Evolutionary conservation across 1,140 invertebrate species (phyloP).

Genomic region (Aphelenchoides besseyi): DNA sequence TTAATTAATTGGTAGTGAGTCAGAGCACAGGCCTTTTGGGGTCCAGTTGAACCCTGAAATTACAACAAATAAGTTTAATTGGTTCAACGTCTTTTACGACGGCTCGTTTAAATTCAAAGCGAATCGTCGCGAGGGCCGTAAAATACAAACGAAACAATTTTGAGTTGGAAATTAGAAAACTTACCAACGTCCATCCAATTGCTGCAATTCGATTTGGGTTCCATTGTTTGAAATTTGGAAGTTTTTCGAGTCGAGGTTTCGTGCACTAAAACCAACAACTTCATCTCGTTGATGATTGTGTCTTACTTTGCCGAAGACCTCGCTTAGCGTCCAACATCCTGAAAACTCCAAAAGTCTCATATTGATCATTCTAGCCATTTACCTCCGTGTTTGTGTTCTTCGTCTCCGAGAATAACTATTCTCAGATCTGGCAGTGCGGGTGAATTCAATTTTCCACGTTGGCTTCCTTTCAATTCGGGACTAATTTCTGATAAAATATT

Average conservation of each 20-base stretch:
- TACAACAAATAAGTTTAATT: constrained; percentile 3
- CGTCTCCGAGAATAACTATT: constrained; percentile 58
- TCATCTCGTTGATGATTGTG: too few species aligned
- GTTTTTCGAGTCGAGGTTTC: constrained; percentile 51
- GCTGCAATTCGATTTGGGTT: constrained; percentile 56
- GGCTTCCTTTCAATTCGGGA: constrained; percentile 41
- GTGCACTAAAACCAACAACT: too few species aligned
- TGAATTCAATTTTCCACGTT: constrained; percentile 38
- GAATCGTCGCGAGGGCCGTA: background rate
- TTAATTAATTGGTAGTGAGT: constrained; percentile 60
- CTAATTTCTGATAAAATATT: constrained; percentile 48
- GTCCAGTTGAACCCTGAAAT: constrained; percentile 53
- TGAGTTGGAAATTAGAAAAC: background rate
- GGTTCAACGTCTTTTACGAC: too few species aligned
- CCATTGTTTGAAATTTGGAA: constrained; percentile 58
- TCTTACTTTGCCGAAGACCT: constrained; percentile 55
- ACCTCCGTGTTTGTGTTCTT: constrained; percentile 54
- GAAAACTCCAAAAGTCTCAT: too few species aligned
- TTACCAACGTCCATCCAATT: constrained; percentile 57
- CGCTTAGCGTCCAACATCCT: constrained; percentile 54
- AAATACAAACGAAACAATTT: constrained; percentile 11
- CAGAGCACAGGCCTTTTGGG: constrained; percentile 53
- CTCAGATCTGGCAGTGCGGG: constrained; percentile 46
- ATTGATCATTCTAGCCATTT: constrained; percentile 5
- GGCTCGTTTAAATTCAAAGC: background rate